Evolutionary conservation across 2,113 vertebrate genomes (phyloP), one percentile per base, ranked within the genome.

Genomic region (Stigmatopora argus): DNA sequence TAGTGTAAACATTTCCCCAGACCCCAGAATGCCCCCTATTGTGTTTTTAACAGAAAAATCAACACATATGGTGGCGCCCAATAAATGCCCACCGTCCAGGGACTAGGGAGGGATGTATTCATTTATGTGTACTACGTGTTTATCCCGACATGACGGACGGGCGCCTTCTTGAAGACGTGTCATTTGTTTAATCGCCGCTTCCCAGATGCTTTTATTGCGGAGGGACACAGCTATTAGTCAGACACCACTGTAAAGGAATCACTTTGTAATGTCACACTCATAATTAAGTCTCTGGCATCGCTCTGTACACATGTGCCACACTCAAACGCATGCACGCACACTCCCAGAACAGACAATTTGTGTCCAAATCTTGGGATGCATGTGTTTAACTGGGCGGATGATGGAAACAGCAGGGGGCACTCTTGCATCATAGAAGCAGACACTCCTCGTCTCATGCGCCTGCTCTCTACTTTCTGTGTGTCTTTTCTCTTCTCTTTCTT

Each of bases 401-500:
- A 23, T 3, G 69, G 69, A 26, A 84, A 74, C 95, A 90, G 87
- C 81, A 93, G 96, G 92, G 94, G 96, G 92, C 94, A 95, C 80
- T 95, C 92, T 97, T 95, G 94, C 89, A 92, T 93, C 84, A 87
- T 84, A 78, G 48, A 87, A 90, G 73, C 77, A 31, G 62, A 55
- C 51, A 64, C 70, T 41, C 9, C 38, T 41, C 38, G 38, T 41
- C 38, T 4, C 4, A 41, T 41, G 4, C 7, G 38, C 38, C 4
- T 41, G 66, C 76, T 67, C 69, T 59, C 52, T 73, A 80, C 72
- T 45, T 34, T 51, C 62, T 48, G 34, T 13, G 61, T 65, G 55
- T 58, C 52, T 73, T 15, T 14, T 14, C 7, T 13, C 45, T 46
- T 64, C 69, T 60, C 60, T 64, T 49, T 57, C 59, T 66, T 71